These are phyloP conservation scores for Rhynchonycteris naso DNA, from an alignment of 2,797 vertebrate species.

Conservation along the genomic window DNA sequence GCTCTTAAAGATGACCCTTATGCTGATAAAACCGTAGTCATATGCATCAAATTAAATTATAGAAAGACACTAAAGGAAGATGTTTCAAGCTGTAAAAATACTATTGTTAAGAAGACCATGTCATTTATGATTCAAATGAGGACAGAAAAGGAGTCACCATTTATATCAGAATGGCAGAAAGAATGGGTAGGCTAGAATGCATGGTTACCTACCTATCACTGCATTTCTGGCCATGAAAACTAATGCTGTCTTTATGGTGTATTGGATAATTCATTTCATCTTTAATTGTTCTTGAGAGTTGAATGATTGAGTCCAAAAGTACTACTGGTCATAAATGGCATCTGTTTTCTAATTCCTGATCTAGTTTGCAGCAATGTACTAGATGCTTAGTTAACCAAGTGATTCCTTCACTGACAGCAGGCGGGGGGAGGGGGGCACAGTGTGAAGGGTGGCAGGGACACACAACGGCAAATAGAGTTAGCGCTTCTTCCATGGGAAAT, in stretches of 20 bases:
- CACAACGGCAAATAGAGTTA: neutral
- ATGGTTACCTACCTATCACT: neutral
- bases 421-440: neutral
- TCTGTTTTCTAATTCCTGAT: constrained; percentile 33
- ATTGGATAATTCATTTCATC: constrained; percentile 7
- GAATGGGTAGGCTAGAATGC: neutral
- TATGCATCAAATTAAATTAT: neutral
- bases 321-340: neutral
- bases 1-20: neutral
- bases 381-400: constrained; percentile 31
- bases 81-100: constrained; percentile 10
- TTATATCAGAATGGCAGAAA: neutral
- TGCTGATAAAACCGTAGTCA: neutral
- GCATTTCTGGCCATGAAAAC: neutral
- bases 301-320: neutral
- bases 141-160: neutral
- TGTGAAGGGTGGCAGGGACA: neutral
- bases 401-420: neutral
- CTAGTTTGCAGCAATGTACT: neutral
- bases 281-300: constrained; percentile 29
- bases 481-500: neutral
- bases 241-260: neutral
- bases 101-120: neutral
- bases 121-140: neutral
- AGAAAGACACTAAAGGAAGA: neutral